Evolutionary conservation across 2,888 invertebrate species (phyloP).

Genomic region (Patella depressa): DNA sequence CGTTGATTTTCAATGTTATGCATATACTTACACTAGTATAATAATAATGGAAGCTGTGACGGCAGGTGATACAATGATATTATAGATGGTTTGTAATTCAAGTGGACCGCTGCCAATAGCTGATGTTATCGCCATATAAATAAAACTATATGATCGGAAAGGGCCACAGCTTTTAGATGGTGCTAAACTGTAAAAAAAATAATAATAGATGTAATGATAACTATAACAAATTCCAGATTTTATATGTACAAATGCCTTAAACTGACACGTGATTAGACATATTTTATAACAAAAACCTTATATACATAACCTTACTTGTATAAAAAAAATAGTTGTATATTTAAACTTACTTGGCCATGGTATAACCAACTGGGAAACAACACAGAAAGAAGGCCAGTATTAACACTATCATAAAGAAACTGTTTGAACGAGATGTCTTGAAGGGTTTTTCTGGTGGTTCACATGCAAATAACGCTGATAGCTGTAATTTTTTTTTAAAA

Average conservation of each 20-base stretch:
- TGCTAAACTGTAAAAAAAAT: conserved; percentile 42
- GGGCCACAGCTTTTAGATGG: conserved; percentile 67
- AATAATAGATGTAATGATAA: not conserved
- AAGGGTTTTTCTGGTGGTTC: conserved; percentile 54
- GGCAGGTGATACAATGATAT: conserved; percentile 51
- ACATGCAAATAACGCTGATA: conserved; percentile 56
- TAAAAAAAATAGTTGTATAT: not conserved
- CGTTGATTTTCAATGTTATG: too few species aligned
- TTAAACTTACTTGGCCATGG: conserved; percentile 53
- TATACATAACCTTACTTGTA: not conserved
- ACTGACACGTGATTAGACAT: not conserved
- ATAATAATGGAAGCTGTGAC: conserved; percentile 67
- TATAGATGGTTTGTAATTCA: conserved; percentile 41
- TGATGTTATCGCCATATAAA: conserved; percentile 46
- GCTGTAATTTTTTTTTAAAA: conserved; percentile 38
- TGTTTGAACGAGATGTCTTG: conserved; percentile 57
- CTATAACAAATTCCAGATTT: not conserved
- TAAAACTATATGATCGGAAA: conserved; percentile 54
- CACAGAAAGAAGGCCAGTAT: conserved; percentile 61
- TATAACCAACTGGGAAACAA: conserved; percentile 61
- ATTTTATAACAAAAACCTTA: not conserved
- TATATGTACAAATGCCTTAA: not conserved
- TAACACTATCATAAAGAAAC: conserved; percentile 64
- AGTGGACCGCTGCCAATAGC: conserved; percentile 44
- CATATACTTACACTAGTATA: conserved; percentile 75